These are phyloP conservation scores for Gastracanthus pulcherrimus DNA, from an alignment of 2,888 invertebrate genomes.

Conservation along the genomic window DNA sequence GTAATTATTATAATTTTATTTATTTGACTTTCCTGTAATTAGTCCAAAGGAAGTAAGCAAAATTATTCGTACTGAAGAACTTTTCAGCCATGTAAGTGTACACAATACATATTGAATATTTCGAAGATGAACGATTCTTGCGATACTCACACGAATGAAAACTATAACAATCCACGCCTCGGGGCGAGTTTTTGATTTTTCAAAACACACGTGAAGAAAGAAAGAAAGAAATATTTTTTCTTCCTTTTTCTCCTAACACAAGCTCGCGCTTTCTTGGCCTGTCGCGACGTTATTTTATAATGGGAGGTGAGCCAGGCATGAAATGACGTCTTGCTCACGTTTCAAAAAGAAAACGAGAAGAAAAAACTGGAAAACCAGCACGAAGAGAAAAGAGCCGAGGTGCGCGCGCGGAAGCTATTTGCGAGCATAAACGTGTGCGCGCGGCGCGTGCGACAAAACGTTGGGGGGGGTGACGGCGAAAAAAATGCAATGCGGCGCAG, in stretches of 20 bases:
- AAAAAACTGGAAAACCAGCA: background rate
- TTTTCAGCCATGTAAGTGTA: no score
- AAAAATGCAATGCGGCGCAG: background rate
- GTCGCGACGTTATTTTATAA: background rate
- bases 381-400: background rate
- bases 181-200: background rate
- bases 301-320: conserved; percentile 42
- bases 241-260: background rate
- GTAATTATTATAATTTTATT: no score
- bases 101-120: no score
- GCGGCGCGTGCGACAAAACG: background rate
- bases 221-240: background rate
- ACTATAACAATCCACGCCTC: background rate
- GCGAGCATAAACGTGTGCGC: background rate
- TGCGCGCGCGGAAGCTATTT: conserved; percentile 16
- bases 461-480: no score
- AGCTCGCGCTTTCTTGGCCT: background rate
- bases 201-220: background rate
- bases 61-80: no score
- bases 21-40: no score
- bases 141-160: background rate
- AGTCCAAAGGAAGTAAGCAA: no score
- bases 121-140: no score
- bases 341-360: background rate
- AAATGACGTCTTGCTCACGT: conserved; percentile 28